A percentile compares a stretch with the other conserved stretches of the same genome.
phyloP scores from a whole-genome alignment of 2,113 vertebrate species.

The Helogale parvula region DNA sequence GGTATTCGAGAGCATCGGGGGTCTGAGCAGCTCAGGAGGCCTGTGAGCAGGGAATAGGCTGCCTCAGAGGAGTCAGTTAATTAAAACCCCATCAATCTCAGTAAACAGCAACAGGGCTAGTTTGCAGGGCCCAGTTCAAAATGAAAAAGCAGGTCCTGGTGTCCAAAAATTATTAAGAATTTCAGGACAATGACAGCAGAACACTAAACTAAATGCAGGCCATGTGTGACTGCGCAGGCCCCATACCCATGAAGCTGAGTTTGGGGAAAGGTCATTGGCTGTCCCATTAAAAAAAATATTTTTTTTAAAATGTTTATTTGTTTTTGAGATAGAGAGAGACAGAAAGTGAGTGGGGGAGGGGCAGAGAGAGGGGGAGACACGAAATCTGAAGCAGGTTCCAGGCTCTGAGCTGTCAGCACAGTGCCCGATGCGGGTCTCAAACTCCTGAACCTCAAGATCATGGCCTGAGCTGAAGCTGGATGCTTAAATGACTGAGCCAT shows the following conservation, averaged over 20 bases:
- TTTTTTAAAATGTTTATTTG: too few species aligned
- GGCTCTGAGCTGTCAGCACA: too few species aligned
- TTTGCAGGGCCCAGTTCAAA: background rate
- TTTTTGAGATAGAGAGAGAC: too few species aligned
- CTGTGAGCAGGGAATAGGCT: background rate
- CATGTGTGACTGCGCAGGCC: background rate
- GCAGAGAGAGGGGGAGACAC: too few species aligned
- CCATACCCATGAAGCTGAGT: rapidly evolving
- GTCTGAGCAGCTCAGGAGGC: background rate
- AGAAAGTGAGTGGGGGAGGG: too few species aligned
- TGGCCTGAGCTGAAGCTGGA: too few species aligned
- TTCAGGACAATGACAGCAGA: background rate
- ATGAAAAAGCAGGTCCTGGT: background rate
- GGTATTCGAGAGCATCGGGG: background rate
- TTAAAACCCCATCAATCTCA: background rate
- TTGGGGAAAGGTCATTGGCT: rapidly evolving
- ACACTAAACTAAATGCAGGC: background rate
- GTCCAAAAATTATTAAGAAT: background rate
- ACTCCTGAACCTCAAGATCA: too few species aligned
- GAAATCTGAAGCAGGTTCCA: too few species aligned
- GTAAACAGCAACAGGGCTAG: background rate
- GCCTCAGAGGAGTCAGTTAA: background rate
- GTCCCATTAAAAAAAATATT: background rate
- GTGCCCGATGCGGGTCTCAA: too few species aligned
- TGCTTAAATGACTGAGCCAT: background rate